Evolutionary conservation across 2,888 invertebrate species (phyloP).

Genomic region (Linnaemya tessellans): DNA sequence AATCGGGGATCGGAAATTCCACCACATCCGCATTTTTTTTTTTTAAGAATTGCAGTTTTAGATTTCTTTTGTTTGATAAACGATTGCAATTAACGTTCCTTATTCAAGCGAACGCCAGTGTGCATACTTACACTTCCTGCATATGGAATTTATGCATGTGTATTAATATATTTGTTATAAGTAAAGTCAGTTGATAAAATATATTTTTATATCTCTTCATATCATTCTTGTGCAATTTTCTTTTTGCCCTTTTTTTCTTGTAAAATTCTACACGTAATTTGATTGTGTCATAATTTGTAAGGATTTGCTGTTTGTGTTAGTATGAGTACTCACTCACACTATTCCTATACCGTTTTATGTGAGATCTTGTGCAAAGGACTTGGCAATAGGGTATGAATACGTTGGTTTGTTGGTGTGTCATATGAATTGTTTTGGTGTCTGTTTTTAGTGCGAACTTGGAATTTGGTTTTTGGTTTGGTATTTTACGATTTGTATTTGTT

Average conservation of each 20-base stretch:
- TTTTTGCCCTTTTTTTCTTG: slow-evolving; percentile 15
- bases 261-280: slow-evolving; percentile 67
- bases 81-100: too few relatives aligned
- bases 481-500: slow-evolving; percentile 77
- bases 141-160: slow-evolving; percentile 6
- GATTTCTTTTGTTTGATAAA: too few relatives aligned
- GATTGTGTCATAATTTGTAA: slow-evolving; percentile 72
- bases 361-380: not conserved
- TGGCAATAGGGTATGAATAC: not conserved
- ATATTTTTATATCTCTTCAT: slow-evolving; percentile 38
- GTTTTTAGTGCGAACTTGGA: slow-evolving; percentile 22
- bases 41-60: too few relatives aligned
- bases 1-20: too few relatives aligned
- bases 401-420: not conserved
- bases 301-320: slow-evolving; percentile 62
- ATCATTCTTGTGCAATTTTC: slow-evolving; percentile 10
- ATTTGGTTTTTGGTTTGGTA: slow-evolving; percentile 69
- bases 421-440: slow-evolving; percentile 1
- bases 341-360: not conserved
- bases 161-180: not conserved
- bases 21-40: too few relatives aligned
- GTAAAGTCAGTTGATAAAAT: slow-evolving; percentile 52
- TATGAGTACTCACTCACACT: not conserved
- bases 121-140: not conserved
- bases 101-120: not conserved